These are phyloP conservation scores for Psylliodes chrysocephalus DNA, from an alignment of 2,888 invertebrate genomes.

Conservation along the genomic window DNA sequence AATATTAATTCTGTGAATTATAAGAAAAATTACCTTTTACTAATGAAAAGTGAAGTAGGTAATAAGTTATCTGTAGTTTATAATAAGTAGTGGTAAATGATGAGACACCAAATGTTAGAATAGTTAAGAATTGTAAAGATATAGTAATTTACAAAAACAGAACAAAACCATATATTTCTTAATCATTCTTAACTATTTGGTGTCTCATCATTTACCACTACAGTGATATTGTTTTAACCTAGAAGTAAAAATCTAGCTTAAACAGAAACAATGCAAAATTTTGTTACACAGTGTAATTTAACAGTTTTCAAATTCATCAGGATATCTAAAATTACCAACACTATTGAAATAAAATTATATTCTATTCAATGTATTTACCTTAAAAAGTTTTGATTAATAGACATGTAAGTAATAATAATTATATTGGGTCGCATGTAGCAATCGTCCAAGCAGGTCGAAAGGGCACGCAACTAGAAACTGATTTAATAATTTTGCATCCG, in stretches of 20 bases:
- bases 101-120: not conserved
- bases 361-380: too few relatives aligned
- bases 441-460: not conserved
- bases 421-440: too few relatives aligned
- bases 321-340: too few relatives aligned
- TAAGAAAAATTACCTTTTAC: not conserved
- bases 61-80: not conserved
- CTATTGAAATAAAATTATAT: too few relatives aligned
- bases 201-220: too few relatives aligned
- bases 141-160: not conserved
- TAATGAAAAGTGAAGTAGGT: not conserved
- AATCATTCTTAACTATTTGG: not conserved
- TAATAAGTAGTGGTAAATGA: not conserved
- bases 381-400: too few relatives aligned
- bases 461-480: slow-evolving; percentile 8
- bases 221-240: too few relatives aligned
- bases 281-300: too few relatives aligned
- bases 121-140: not conserved
- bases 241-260: too few relatives aligned
- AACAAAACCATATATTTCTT: not conserved
- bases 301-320: too few relatives aligned
- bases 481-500: slow-evolving; percentile 15
- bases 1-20: not conserved
- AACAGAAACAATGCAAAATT: too few relatives aligned
- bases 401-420: too few relatives aligned